phyloP scores from a whole-genome alignment of 2,797 vertebrate species.

The Sebastes paucispinis region DNA sequence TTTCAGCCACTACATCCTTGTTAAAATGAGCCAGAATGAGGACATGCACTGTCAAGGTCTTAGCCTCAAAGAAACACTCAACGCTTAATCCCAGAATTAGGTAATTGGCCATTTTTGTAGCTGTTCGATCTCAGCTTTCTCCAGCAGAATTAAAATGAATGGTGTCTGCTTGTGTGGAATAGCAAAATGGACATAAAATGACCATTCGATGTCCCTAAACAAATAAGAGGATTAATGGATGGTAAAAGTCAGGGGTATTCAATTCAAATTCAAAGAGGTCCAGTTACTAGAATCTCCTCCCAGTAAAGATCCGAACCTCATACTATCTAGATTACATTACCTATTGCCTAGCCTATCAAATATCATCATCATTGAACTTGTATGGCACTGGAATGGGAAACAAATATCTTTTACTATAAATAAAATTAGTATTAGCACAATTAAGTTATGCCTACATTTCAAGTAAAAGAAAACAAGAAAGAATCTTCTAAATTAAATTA shows the following conservation, averaged over 20 bases:
- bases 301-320: neutral
- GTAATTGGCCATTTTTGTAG: neutral
- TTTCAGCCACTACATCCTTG: neutral
- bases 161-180: neutral
- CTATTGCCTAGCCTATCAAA: neutral
- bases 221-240: neutral
- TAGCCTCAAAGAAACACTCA: neutral
- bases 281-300: neutral
- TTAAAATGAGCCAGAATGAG: constrained; percentile 1
- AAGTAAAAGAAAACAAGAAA: neutral
- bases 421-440: neutral
- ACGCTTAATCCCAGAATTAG: neutral
- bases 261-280: neutral
- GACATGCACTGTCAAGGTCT: neutral
- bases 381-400: neutral
- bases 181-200: neutral
- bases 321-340: neutral
- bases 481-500: neutral
- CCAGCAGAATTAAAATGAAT: neutral
- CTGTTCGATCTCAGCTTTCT: neutral
- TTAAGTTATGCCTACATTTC: neutral
- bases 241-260: neutral
- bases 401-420: too few species aligned
- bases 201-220: neutral
- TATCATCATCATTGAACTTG: neutral